phyloP scores from a whole-genome alignment of 2,888 invertebrate species.

The Drosophila colorata region DNA sequence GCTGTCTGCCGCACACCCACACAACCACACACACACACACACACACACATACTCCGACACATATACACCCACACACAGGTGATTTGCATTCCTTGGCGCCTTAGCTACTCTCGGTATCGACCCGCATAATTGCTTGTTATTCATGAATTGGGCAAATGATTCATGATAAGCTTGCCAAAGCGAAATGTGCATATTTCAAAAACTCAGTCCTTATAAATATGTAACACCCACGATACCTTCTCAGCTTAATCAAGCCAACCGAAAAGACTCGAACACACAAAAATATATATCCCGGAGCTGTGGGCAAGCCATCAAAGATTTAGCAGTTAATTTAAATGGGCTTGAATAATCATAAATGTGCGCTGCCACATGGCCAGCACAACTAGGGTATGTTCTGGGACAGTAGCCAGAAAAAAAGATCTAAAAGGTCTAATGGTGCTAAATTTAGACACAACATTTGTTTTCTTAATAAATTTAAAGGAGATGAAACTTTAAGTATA shows the following conservation, averaged over 20 bases:
- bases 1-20: slow-evolving; percentile 49
- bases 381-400: not conserved
- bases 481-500: too few species aligned
- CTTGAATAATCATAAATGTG: slow-evolving; percentile 9
- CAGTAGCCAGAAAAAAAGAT: not conserved
- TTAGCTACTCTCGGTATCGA: slow-evolving; percentile 27
- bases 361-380: not conserved
- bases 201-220: slow-evolving; percentile 2
- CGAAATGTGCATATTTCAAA: slow-evolving; percentile 35
- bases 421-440: not conserved
- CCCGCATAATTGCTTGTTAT: slow-evolving; percentile 77
- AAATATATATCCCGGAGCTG: slow-evolving; percentile 7
- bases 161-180: slow-evolving; percentile 59
- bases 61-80: slow-evolving; percentile 8
- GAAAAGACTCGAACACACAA: slow-evolving; percentile 2
- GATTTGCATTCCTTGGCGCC: slow-evolving; percentile 47
- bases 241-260: slow-evolving; percentile 30
- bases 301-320: slow-evolving; percentile 36
- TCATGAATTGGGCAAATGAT: slow-evolving; percentile 68
- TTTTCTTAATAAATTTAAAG: too few species aligned
- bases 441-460: not conserved
- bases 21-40: slow-evolving; percentile 10
- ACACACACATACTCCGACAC: slow-evolving; percentile 18
- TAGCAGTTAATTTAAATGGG: slow-evolving; percentile 50
- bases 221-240: slow-evolving; percentile 12